Percentiles rank a stretch among this genome's conserved stretches.
Evolutionary conservation across 2,888 invertebrate species (phyloP).

Genomic region (Lampropteryx suffumata): DNA sequence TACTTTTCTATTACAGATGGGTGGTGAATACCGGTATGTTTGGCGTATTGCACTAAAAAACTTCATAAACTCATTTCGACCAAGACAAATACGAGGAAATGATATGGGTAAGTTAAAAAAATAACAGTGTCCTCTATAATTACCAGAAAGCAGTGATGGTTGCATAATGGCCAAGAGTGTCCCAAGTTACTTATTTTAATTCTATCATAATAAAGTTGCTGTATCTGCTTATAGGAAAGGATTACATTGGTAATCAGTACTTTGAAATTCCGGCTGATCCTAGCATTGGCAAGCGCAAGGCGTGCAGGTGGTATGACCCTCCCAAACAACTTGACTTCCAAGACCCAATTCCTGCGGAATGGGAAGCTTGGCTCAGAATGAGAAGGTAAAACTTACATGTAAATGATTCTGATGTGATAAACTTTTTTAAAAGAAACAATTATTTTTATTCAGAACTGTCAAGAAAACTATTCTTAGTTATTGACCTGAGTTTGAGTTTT

Average conservation of each 20-base stretch:
- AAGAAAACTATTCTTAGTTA: no score
- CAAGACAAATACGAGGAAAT: conserved; percentile 61
- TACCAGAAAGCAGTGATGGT: no score
- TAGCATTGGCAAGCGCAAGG: conserved; percentile 84
- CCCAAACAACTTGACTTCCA: conserved; percentile 84
- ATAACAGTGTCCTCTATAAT: no score
- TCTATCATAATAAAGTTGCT: neutral
- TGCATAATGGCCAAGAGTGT: no score
- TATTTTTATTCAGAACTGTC: no score
- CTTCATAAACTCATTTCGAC: conserved; percentile 85
- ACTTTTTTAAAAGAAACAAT: no score
- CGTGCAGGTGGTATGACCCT: conserved; percentile 89
- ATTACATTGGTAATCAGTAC: conserved; percentile 92
- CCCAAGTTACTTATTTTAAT: neutral
- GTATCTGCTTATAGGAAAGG: conserved; percentile 82
- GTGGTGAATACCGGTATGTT: conserved; percentile 58
- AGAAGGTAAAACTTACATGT: conserved; percentile 75
- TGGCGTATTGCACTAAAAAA: conserved; percentile 80
- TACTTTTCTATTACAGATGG: conserved; percentile 52
- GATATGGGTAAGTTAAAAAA: conserved; percentile 61
- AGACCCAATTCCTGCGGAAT: conserved; percentile 91
- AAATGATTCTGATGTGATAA: no score
- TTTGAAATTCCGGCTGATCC: conserved; percentile 89
- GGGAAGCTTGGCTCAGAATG: conserved; percentile 93
- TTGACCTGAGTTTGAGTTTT: no score